Evolutionary conservation across 2,888 invertebrate genomes (phyloP).

Genomic region (Coremacera marginata): DNA sequence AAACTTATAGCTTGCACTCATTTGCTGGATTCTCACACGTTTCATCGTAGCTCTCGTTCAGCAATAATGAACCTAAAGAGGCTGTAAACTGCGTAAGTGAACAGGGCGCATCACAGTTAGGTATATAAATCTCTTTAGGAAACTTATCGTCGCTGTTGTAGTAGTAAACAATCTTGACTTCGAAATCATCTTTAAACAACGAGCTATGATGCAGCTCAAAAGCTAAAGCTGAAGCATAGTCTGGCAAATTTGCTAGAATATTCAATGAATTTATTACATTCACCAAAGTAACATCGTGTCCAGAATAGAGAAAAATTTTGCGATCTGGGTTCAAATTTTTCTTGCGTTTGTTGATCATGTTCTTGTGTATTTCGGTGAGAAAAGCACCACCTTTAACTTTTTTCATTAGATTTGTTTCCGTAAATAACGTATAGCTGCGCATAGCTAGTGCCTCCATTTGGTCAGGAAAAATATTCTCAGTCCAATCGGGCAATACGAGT

Average conservation of each 20-base stretch:
- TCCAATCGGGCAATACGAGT: constrained; percentile 81
- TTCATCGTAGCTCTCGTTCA: constrained; percentile 77
- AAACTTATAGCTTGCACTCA: constrained; percentile 55
- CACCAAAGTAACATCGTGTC: constrained; percentile 86
- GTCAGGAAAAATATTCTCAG: constrained; percentile 77
- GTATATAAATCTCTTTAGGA: constrained; percentile 73
- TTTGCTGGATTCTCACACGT: constrained; percentile 72
- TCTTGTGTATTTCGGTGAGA: constrained; percentile 76
- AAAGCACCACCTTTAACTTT: constrained; percentile 81
- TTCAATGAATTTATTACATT: constrained; percentile 81
- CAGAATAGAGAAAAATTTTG: constrained; percentile 79
- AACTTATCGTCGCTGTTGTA: constrained; percentile 74
- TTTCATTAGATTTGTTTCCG: constrained; percentile 79
- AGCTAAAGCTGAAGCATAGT: constrained; percentile 81
- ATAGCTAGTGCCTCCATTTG: constrained; percentile 77
- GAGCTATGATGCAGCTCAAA: constrained; percentile 78
- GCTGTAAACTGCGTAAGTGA: constrained; percentile 72
- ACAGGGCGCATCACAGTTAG: constrained; percentile 77
- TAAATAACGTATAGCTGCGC: constrained; percentile 77
- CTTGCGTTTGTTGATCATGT: constrained; percentile 73
- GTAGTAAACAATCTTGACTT: constrained; percentile 78
- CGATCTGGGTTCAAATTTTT: constrained; percentile 70
- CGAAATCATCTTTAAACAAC: constrained; percentile 66
- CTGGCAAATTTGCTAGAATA: constrained; percentile 76
- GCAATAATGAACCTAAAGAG: constrained; percentile 72